Base-by-base conservation (phyloP, 2,888 invertebrate genomes). In the Spilosoma lubricipeda region DNA sequence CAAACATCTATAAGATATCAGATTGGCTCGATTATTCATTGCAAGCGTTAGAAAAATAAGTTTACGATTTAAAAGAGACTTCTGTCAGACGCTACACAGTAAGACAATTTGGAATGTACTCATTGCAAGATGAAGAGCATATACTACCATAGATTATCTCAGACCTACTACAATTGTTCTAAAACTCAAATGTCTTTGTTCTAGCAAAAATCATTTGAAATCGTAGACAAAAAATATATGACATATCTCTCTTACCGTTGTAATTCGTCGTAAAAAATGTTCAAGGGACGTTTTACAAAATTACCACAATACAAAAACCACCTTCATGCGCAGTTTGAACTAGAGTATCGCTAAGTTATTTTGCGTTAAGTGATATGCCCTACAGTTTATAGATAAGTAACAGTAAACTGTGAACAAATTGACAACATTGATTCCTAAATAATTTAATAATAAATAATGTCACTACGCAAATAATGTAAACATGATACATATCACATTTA, bases 71-170 rank as follows among this genome's bases (percentile, higher is more conserved):
- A 39, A n/a, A 23, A 75, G 77, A 77, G 72, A 71, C 78, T 79
- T 82, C 73, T 67, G 74, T 13, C 63, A 73, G 72, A 75, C 42
- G 67, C 45, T 76, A 82, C 20, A 75, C 67, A 65, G 78, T 89
- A 85, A 88, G 85, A 87, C 89, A 90, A 86, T 87, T 92, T 92
- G 92, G 92, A 92, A 92, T 92, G 92, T 92, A 87, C 85, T 88
- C 76, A 74, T 85, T 87, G 83, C 78, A 80, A 73, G 78, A 84
- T 75, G 72, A 84, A 70, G 52, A 65, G 77, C 67, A 74, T 76
- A 76, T 77, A 72, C 72, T 76, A 84, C n/a, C 27, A 63, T 63
- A 39, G 36, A 42, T 67, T 65, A 42, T 72, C 72, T 78, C 71
- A 82, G 83, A 76, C 77, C 78, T 75, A 84, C 71, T 75, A 69